Evolutionary conservation across 2,888 invertebrate species (phyloP), one percentile per base, ranked within the genome.

Genomic region (Drosophila ezoana): DNA sequence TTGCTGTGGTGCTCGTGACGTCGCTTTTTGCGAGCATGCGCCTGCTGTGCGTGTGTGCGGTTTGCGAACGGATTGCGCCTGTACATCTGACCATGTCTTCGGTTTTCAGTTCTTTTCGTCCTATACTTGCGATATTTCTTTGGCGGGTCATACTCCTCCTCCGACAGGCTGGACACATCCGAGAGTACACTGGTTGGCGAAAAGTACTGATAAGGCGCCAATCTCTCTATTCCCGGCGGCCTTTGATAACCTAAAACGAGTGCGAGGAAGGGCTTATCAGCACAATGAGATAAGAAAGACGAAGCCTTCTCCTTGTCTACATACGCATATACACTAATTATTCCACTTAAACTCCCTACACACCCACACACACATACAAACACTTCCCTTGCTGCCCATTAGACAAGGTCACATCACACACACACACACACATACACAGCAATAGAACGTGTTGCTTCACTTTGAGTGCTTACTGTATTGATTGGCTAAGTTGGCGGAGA

Each of bases 401-500:
- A 28, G 5, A 47, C 52, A 70, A 72, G 62, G 52, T 70, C 47
- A 61, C 23, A 32, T 18, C 23, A 49, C 40, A n/a, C 13, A 43
- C 23, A 41, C 28, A 38, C 32, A 20, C 20, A 23, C 14, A 40
- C 20, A 23, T n/a, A 40, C 4, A 49, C 35, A 41, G 16, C 10
- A 41, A 9, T 14, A 48, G 45, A 72, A 63, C 63, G 33, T 69
- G 74, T 66, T 72, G 77, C 61, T 64, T 47, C 28, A 14, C 4
- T 3, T 32, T 4, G 18, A 35, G 18, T 38, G 40, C 90, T 85
- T 81, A 91, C 91, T 87, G 59, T 91, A 91, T 78, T 84, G 84
- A 73, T 82, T 79, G 13, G 72, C 79, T 71, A 87, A 82, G 66
- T 82, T 82, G 35, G 83, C 89, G 2, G 92, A 92, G 18, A 92